A percentile compares a stretch with the other conserved stretches of the same genome.
Conservation (phyloP, 2,797 vertebrate genomes). For the Chaetodon trifasciatus region DNA sequence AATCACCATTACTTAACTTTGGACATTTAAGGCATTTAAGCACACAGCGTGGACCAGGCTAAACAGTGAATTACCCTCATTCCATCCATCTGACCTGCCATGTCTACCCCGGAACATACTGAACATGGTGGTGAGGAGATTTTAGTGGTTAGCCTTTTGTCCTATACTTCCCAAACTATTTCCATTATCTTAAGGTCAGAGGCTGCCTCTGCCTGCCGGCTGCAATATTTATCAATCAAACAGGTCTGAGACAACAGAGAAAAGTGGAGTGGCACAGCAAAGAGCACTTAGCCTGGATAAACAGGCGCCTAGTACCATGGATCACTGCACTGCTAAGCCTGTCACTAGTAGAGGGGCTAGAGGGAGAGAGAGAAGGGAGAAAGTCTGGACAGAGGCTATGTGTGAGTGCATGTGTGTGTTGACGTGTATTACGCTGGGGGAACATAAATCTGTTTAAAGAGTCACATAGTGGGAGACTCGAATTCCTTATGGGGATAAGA, state of each 20-base stretch:
- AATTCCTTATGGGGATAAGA: too few relatives aligned
- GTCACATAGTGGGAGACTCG: too few relatives aligned
- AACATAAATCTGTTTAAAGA: too few relatives aligned
- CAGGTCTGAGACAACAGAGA: slow-evolving; percentile 79
- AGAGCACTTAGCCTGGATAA: slow-evolving; percentile 86
- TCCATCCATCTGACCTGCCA: slow-evolving; percentile 60
- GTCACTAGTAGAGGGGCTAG: slow-evolving; percentile 76
- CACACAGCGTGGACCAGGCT: background rate
- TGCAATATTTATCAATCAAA: slow-evolving; percentile 86
- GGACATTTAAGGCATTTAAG: slow-evolving; percentile 22
- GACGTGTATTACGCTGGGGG: slow-evolving; percentile 15
- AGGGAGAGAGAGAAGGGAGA: slow-evolving; percentile 72
- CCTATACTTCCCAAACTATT: slow-evolving; percentile 77
- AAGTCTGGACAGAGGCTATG: slow-evolving; percentile 64
- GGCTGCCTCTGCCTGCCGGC: slow-evolving; percentile 67
- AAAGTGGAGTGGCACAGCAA: slow-evolving; percentile 79
- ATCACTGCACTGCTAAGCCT: slow-evolving; percentile 85
- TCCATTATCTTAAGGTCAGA: slow-evolving; percentile 83
- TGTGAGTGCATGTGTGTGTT: slow-evolving; percentile 35
- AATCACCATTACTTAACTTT: slow-evolving; percentile 10
- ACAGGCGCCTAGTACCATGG: slow-evolving; percentile 80
- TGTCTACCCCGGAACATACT: slow-evolving; percentile 34
- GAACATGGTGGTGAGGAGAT: slow-evolving; percentile 39
- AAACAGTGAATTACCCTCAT: slow-evolving; percentile 46
- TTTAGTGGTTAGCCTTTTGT: slow-evolving; percentile 66